phyloP scores from a whole-genome alignment of 2,113 vertebrate genomes.

The Eidolon helvum region DNA sequence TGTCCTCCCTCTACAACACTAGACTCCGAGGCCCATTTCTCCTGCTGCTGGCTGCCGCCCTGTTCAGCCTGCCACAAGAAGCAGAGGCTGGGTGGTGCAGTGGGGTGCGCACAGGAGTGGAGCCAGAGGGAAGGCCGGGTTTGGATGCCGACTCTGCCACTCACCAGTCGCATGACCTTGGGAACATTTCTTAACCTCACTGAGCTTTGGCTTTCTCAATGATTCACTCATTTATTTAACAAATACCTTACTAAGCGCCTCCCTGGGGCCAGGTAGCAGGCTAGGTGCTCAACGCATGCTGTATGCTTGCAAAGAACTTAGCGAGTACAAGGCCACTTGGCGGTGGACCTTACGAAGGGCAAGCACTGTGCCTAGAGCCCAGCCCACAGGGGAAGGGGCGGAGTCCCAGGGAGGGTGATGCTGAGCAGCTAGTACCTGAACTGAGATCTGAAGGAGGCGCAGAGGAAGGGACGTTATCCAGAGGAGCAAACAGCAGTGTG shows the following conservation, averaged over 20 bases:
- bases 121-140: not conserved
- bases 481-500: not conserved
- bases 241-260: not conserved
- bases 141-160: not conserved
- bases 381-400: fast-evolving
- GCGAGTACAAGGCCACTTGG: not conserved
- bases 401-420: fast-evolving
- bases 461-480: not conserved
- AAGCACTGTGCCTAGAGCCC: fast-evolving
- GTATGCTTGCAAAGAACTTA: not conserved
- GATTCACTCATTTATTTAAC: not conserved
- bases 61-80: not conserved
- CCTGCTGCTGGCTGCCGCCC: not conserved
- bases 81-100: not conserved
- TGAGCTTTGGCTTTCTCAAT: not conserved
- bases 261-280: not conserved
- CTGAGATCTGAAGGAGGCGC: no score
- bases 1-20: not conserved
- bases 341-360: no score
- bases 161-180: not conserved
- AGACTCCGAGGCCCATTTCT: not conserved
- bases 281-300: not conserved
- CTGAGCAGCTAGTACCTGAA: fast-evolving
- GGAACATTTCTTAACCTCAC: not conserved
- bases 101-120: fast-evolving